Conservation (phyloP, 2,888 invertebrate species). For the Syritta pipiens region DNA sequence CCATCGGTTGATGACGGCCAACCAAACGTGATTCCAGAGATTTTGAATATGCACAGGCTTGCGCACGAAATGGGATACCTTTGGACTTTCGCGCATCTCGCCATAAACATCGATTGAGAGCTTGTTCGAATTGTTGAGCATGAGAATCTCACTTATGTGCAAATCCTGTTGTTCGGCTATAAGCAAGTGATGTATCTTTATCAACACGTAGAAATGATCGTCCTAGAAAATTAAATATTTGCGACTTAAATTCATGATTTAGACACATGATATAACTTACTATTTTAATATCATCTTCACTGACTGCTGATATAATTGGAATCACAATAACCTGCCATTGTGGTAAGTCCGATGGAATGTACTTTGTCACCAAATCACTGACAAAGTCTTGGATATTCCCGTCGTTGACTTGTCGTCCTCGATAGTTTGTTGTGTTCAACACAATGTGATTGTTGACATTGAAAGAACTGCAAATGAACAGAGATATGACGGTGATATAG, state of each 20-base stretch:
- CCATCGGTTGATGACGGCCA: constrained; percentile 87
- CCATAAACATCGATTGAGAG: constrained; percentile 49
- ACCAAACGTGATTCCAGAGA: constrained; percentile 84
- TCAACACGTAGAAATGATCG: constrained; percentile 83
- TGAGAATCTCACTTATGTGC: constrained; percentile 87
- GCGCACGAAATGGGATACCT: constrained; percentile 82
- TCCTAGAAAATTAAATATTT: constrained; percentile 49
- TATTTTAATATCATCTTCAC: constrained; percentile 36
- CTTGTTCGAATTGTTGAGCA: constrained; percentile 79
- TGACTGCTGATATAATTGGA: constrained; percentile 77
- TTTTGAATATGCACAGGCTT: constrained; percentile 84
- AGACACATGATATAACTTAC: constrained; percentile 34
- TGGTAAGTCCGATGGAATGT: constrained; percentile 85
- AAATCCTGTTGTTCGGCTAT: constrained; percentile 85
- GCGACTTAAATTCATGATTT: no score
- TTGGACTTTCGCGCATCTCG: constrained; percentile 28
- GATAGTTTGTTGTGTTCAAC: constrained; percentile 83
- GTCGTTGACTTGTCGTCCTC: constrained; percentile 86
- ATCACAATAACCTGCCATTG: constrained; percentile 91
- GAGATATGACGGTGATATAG: background rate
- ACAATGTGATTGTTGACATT: constrained; percentile 86
- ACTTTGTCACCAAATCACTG: constrained; percentile 88
- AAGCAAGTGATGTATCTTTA: constrained; percentile 88
- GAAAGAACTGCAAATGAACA: constrained; percentile 73
- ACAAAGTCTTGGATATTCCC: constrained; percentile 89